phyloP scores from a whole-genome alignment of 2,888 invertebrate genomes.

The Caenorhabditis sp. region DNA sequence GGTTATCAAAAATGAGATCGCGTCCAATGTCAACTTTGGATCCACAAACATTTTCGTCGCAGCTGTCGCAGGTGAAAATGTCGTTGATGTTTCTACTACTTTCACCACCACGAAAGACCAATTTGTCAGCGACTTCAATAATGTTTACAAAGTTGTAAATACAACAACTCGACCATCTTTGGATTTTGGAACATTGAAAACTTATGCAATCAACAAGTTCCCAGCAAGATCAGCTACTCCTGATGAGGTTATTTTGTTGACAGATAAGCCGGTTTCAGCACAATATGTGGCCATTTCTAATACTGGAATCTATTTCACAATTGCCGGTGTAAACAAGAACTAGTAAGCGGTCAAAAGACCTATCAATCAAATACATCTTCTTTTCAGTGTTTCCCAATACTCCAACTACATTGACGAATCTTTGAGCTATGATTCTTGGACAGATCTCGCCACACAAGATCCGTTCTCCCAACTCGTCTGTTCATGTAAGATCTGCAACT shows the following conservation, averaged over 20 bases:
- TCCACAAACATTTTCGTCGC: slow-evolving; percentile 24
- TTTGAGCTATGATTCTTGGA: slow-evolving; percentile 20
- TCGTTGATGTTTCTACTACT: slow-evolving; percentile 11
- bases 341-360: background rate
- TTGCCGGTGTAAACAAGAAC: slow-evolving; percentile 17
- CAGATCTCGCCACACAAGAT: slow-evolving; percentile 12
- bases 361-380: background rate
- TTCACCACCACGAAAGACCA: slow-evolving; percentile 4
- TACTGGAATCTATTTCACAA: slow-evolving; percentile 22
- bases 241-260: slow-evolving; percentile 23
- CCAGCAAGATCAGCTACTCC: slow-evolving; percentile 14
- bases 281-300: background rate
- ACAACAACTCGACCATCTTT: background rate
- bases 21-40: slow-evolving; percentile 16
- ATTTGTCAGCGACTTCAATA: slow-evolving; percentile 21
- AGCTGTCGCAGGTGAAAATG: slow-evolving; percentile 9
- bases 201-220: slow-evolving; percentile 2
- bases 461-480: slow-evolving; percentile 26
- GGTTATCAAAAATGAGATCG: background rate
- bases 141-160: slow-evolving; percentile 10
- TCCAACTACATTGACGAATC: background rate
- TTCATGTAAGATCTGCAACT: slow-evolving; percentile 8
- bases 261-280: slow-evolving; percentile 14
- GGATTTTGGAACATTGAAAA: background rate
- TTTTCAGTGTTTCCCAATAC: slow-evolving; percentile 6